Evolutionary conservation across 1,140 invertebrate species (phyloP).

Genomic region (Drosophila lowei): DNA sequence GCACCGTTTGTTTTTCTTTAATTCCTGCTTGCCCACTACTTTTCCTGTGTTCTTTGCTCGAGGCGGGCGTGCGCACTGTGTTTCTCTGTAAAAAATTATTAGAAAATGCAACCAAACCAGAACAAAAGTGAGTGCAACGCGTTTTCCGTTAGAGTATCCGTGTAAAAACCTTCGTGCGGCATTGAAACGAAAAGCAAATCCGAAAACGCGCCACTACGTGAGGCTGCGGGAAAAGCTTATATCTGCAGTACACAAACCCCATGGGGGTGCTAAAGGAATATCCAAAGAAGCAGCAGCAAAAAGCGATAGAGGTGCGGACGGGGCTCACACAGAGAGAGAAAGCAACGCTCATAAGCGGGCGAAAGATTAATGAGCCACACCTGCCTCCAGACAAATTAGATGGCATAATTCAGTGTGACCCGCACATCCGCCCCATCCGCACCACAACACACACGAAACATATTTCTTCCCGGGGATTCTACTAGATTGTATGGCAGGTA

Average conservation of each 20-base stretch:
- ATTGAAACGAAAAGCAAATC: slow-evolving; percentile 33
- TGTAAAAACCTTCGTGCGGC: slow-evolving; percentile 8
- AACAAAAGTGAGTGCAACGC: too few relatives aligned
- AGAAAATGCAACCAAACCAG: too few relatives aligned
- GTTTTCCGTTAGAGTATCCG: slow-evolving; percentile 15
- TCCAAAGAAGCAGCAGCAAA: slow-evolving; percentile 24
- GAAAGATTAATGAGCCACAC: slow-evolving; percentile 77
- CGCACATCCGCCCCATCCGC: slow-evolving; percentile 27
- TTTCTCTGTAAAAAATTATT: too few relatives aligned
- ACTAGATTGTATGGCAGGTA: neutral
- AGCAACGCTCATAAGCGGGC: slow-evolving; percentile 50
- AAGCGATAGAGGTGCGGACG: slow-evolving; percentile 8
- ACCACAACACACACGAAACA: slow-evolving; percentile 6
- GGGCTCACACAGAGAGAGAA: neutral
- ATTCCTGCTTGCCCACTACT: too few relatives aligned
- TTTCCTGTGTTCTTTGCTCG: too few relatives aligned
- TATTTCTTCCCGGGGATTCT: slow-evolving; percentile 22
- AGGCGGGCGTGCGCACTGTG: too few relatives aligned
- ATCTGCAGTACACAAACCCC: slow-evolving; percentile 38
- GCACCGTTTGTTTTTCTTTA: too few relatives aligned
- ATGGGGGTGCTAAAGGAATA: slow-evolving; percentile 54
- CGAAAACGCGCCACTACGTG: slow-evolving; percentile 32
- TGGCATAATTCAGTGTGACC: slow-evolving; percentile 75
- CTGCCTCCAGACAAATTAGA: slow-evolving; percentile 77
- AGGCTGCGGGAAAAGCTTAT: slow-evolving; percentile 30